Conservation (phyloP, 2,113 vertebrate genomes). For the Fregetta grallaria region DNA sequence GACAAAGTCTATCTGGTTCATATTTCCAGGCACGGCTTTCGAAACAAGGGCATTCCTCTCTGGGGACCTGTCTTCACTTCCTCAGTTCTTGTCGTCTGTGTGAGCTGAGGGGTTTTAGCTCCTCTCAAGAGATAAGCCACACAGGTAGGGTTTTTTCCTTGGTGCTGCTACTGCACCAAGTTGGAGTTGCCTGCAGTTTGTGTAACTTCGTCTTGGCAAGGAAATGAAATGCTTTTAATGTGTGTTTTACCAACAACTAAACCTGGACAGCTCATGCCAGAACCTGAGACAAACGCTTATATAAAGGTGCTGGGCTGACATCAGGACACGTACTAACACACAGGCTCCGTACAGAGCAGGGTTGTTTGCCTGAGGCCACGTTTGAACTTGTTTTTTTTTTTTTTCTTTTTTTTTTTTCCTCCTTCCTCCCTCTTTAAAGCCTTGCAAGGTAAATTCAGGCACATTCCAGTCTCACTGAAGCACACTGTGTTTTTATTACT, state of each 20-base stretch:
- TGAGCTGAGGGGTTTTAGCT: not conserved
- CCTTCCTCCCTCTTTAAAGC: not conserved
- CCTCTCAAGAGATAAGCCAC: fast-evolving
- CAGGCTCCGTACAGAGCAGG: not conserved
- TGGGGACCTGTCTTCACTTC: not conserved
- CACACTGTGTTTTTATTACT: not conserved
- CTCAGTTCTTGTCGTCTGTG: not conserved
- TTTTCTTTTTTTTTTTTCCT: not conserved
- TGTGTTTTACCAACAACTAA: not conserved
- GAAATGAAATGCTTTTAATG: not conserved
- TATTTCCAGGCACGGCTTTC: not conserved
- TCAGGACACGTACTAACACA: not conserved
- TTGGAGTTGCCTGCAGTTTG: not conserved
- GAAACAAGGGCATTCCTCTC: not conserved
- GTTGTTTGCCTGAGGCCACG: not conserved
- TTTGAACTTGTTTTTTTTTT: not conserved
- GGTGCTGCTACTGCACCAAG: not conserved
- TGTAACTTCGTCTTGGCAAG: not conserved
- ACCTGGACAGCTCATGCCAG: not conserved
- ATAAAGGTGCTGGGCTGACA: not conserved
- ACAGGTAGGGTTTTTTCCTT: not conserved
- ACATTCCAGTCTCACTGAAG: not conserved
- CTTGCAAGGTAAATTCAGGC: not conserved
- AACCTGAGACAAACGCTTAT: not conserved
- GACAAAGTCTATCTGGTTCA: not conserved